These are phyloP conservation scores for Onychorhynchus coronatus DNA, from an alignment of 2,113 vertebrate genomes.

Conservation along the genomic window DNA sequence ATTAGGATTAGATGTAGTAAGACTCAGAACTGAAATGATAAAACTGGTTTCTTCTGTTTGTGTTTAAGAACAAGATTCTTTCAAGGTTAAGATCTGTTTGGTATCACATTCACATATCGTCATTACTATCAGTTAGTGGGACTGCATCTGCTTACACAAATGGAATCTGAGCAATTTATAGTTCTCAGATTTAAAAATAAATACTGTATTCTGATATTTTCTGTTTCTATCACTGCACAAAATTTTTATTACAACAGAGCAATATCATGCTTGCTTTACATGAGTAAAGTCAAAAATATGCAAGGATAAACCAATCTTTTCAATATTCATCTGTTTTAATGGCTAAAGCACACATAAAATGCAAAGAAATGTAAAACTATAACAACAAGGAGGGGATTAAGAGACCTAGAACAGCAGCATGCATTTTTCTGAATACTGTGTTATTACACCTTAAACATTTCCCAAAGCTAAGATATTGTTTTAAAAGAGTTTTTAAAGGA, in stretches of 20 bases:
- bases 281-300: slow-evolving; percentile 9
- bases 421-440: not conserved
- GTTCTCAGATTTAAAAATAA: not conserved
- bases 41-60: not conserved
- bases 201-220: not conserved
- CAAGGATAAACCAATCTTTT: slow-evolving; percentile 17
- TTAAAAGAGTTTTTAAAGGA: not conserved
- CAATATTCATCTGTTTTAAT: slow-evolving; percentile 13
- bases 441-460: not conserved
- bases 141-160: not conserved
- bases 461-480: not conserved
- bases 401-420: not conserved
- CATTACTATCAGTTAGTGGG: not conserved
- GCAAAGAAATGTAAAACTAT: not conserved
- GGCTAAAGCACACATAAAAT: not conserved
- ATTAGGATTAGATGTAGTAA: not conserved
- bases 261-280: not conserved
- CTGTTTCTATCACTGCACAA: not conserved
- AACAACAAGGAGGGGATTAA: not conserved
- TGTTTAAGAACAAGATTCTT: not conserved
- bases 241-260: not conserved
- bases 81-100: not conserved
- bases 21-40: not conserved
- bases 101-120: not conserved
- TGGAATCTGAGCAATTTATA: not conserved